Evolutionary conservation across 2,888 invertebrate species (phyloP), one percentile per base, ranked within the genome.

Genomic region (Microlaimidae sp.): DNA sequence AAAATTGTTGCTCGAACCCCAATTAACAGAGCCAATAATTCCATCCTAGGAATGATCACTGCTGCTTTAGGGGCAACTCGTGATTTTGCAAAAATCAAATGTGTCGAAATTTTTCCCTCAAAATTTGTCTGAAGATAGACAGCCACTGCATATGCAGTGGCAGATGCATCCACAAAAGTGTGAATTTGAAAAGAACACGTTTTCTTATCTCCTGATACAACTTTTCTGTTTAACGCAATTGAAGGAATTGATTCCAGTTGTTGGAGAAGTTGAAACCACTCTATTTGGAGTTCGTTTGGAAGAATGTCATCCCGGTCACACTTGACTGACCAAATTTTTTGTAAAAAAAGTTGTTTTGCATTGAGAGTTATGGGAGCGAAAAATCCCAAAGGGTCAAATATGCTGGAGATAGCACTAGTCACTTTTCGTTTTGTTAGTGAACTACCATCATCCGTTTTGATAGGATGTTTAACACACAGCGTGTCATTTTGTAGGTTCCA

Each of bases 331-430:
- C 32, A 32, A 13, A 49, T 3, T 13, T 3, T 13, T 21, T 49
- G 32, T 2, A 49, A n/a, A 29, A 49, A 21, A 23, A 49, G 21
- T 49, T 49, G 19, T 17, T 40, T 19, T 28, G 10, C 21, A 32
- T 13, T 13, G 21, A 29, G 32, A 32, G n/a, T 2, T n/a, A n/a
- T n/a, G n/a, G 49, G 49, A 4, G 38, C 2, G 3, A 49, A 2
- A 17, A 32, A 21, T n/a, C 49, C 49, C 4, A 21, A 3, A 19
- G 49, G 49, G 21, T 49, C 49, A 23, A 26, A 49, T 17, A 49
- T 17, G 3, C 27, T 26, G 25, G 49, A 32, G 2, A 32, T 17
- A 13, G 13, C 5, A 2, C 40, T 10, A 5, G 40, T 25, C 17
- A 49, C 38, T 17, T 17, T 3, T 5, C 49, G 49, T 40, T 49